Evolutionary conservation across 2,888 invertebrate species (phyloP), one percentile per base, ranked within the genome.

Genomic region (Thera britannica): DNA sequence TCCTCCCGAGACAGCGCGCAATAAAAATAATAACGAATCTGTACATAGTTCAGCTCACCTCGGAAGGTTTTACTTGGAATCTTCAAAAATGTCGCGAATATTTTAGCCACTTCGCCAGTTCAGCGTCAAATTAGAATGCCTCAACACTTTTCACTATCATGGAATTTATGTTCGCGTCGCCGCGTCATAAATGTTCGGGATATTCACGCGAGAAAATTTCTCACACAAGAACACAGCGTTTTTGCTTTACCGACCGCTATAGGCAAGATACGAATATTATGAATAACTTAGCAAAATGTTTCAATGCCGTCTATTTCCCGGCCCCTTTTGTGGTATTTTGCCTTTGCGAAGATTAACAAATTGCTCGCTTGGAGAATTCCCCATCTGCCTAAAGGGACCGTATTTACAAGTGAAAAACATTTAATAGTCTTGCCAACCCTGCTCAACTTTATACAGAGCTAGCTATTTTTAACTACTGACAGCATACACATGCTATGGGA

Each of bases 201-300:
- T 83, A 91, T 90, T 89, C 88, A 89, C 83, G 89, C 90, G 88
- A 83, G 84, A 84, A 87, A 90, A 90, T 89, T 77, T 75, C 73
- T 34, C 65, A 72, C 75, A 72, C 77, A 80, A 83, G 79, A 83
- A 79, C 65, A 77, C 79, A 79, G 82, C 79, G 87, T 87, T 85
- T 83, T 62, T 46, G 23, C 46, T 52, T 2, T 52, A 60, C 60
- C 51, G 48, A 62, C 44, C 62, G 44, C 62, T 65, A 74, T 70
- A 70, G 70, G 73, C 71, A 62, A 59, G 60, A 69, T 73, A 68
- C 69, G 72, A 73, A 72, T 77, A 80, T 84, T 79, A 72, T 72
- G 77, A 80, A 82, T 81, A 78, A 73, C 75, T 74, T 75, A 71
- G 74, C 75, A 72, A 70, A 76, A 83, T 82, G 79, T 81, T 79